Base-by-base conservation (phyloP, 1,140 invertebrate species). In the Eueides isabella region DNA sequence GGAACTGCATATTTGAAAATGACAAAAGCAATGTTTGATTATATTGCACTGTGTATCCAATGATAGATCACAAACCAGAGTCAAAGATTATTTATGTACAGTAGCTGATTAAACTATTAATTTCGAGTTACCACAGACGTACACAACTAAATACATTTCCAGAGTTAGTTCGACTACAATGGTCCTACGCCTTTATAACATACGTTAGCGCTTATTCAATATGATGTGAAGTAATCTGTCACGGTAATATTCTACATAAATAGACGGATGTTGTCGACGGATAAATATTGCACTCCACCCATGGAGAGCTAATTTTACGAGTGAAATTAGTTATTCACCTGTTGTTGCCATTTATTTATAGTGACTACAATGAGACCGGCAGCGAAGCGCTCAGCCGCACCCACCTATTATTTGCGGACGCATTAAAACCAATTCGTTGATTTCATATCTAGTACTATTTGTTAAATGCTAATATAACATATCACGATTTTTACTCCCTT, bases 251-350 rank as follows among this genome's bases (percentile, higher is more conserved):
- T 82, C 77, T 74, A 87, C 82, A 86, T 85, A 85, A 86, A 90
- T 85, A 85, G 81, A 80, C 90, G 90, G 88, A 92, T 86, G 84
- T 85, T 83, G 83, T 76, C 79, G 82, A 87, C 83, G 83, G 81
- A 85, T 91, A 91, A 87, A 91, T 91, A 90, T 87, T 88, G 87
- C 88, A 87, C 86, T 88, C 85, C 89, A 89, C 86, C 90, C 89
- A 91, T 88, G 79, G 80, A 85, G 81, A 90, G 85, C 89, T 91
- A 90, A 91, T 92, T 88, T 91, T 91, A 91, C 90, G 82, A 90
- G 86, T 91, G 90, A 92, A 92, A 92, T 92, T 92, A 92, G 86
- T 92, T 87, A 92, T 91, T 92, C 90, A 92, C 90, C 91, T 92
- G 91, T 91, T 91, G 90, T 92, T 92, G 90, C 85, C 88, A 91